Conservation (phyloP, 2,888 invertebrate genomes). For the Trissolcus japonicus region DNA sequence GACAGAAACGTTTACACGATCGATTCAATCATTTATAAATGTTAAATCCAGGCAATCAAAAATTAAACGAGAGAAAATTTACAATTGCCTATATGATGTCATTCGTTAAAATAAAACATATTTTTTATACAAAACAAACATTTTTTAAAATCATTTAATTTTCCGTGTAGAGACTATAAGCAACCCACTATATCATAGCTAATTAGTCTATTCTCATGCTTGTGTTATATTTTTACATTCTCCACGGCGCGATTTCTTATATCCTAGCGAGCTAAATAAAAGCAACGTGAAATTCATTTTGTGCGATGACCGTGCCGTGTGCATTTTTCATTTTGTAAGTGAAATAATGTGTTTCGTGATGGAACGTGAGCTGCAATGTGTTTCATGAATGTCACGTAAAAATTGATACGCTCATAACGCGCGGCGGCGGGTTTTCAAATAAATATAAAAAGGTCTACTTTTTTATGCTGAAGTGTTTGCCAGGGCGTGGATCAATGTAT, state of each 20-base stretch:
- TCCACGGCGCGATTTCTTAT: not conserved
- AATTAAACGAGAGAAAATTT: too few species aligned
- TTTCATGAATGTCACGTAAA: slow-evolving; percentile 21
- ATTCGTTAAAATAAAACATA: too few species aligned
- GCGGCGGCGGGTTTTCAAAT: not conserved
- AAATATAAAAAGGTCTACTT: slow-evolving; percentile 3
- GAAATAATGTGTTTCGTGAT: slow-evolving; percentile 7
- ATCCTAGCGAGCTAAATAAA: not conserved
- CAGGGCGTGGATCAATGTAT: not conserved
- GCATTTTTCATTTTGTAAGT: slow-evolving; percentile 6
- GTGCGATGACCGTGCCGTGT: slow-evolving; percentile 4
- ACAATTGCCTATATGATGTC: too few species aligned
- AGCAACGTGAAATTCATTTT: slow-evolving; percentile 5
- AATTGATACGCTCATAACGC: slow-evolving; percentile 10
- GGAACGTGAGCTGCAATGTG: not conserved
- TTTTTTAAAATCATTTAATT: too few species aligned
- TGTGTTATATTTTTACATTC: not conserved
- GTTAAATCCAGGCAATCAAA: too few species aligned
- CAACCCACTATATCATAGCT: too few species aligned
- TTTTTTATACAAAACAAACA: too few species aligned
- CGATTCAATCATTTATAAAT: too few species aligned
- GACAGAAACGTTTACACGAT: too few species aligned
- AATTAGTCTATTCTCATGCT: too few species aligned
- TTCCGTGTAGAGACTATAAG: too few species aligned
- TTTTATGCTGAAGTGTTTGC: too few species aligned